Evolutionary conservation across 2,888 invertebrate genomes (phyloP).

Genomic region (Beris chalybata): DNA sequence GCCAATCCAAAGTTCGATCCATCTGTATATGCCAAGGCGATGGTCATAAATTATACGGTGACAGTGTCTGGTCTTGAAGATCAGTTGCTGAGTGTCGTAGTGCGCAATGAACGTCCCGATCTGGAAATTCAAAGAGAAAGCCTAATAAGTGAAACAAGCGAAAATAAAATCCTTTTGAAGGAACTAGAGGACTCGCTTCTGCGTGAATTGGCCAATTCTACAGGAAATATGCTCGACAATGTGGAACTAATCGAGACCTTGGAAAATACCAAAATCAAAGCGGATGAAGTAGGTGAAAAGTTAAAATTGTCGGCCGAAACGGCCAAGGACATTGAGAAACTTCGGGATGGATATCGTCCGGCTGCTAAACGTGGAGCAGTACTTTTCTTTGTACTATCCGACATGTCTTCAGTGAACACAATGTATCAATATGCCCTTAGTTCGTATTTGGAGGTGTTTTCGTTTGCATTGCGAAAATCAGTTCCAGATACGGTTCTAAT

Average conservation of each 20-base stretch:
- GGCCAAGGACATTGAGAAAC: slow-evolving; percentile 76
- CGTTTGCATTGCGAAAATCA: slow-evolving; percentile 77
- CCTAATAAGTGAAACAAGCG: slow-evolving; percentile 81
- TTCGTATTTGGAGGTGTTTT: slow-evolving; percentile 83
- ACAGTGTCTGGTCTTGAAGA: slow-evolving; percentile 86
- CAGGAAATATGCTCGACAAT: slow-evolving; percentile 92
- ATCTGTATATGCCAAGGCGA: slow-evolving; percentile 81
- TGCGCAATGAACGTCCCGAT: slow-evolving; percentile 82
- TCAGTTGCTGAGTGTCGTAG: slow-evolving; percentile 86
- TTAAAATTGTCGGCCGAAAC: slow-evolving; percentile 76
- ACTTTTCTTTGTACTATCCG: slow-evolving; percentile 85
- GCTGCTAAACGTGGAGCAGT: slow-evolving; percentile 87
- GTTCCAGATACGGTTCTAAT: slow-evolving; percentile 76
- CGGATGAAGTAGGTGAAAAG: slow-evolving; percentile 79
- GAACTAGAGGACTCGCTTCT: slow-evolving; percentile 84
- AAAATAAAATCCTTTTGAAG: slow-evolving; percentile 80
- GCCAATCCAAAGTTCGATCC: slow-evolving; percentile 87
- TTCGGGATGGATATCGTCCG: slow-evolving; percentile 82
- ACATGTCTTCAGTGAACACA: slow-evolving; percentile 83
- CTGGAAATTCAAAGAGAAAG: slow-evolving; percentile 84
- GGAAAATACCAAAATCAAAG: slow-evolving; percentile 87
- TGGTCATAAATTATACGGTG: slow-evolving; percentile 90
- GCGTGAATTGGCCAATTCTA: slow-evolving; percentile 79
- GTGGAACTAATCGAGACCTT: slow-evolving; percentile 81
- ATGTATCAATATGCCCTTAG: slow-evolving; percentile 93